A percentile compares a stretch with the other conserved stretches of the same genome.
phyloP scores from a whole-genome alignment of 2,797 vertebrate species.

The Sciurus vulgaris region DNA sequence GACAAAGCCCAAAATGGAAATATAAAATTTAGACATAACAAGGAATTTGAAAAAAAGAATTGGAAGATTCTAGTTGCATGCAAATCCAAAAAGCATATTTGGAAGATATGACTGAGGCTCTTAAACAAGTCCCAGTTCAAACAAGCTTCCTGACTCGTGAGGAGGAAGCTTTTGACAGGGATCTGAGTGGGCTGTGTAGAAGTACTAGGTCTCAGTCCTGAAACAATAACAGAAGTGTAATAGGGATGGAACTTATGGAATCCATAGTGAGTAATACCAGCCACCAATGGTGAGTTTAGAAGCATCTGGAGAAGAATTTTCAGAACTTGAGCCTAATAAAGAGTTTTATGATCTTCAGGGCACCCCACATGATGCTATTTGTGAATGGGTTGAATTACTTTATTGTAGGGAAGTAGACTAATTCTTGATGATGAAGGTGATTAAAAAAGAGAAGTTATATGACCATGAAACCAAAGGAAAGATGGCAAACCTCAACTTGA shows the following conservation, averaged over 20 bases:
- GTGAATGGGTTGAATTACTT: neutral
- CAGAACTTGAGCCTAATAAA: neutral
- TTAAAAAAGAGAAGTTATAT: neutral
- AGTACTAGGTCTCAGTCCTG: neutral
- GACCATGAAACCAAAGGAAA: neutral
- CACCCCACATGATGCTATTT: neutral
- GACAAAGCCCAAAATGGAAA: neutral
- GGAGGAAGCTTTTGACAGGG: neutral
- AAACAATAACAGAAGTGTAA: neutral
- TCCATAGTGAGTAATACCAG: neutral
- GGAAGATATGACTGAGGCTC: neutral
- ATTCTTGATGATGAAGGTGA: neutral
- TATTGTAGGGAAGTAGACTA: neutral
- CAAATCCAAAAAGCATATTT: neutral
- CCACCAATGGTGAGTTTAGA: neutral
- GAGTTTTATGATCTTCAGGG: neutral
- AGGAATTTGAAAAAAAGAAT: neutral
- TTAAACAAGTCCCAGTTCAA: neutral
- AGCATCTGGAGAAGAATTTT: neutral
- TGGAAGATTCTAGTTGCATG: neutral
- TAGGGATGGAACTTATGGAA: neutral
- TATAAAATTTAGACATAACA: neutral
- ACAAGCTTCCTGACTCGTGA: neutral
- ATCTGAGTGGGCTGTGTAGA: neutral
- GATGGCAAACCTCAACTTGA: neutral